Percentiles rank a stretch among this genome's conserved stretches.
phyloP scores from a whole-genome alignment of 1,140 invertebrate species.

The Plodia interpunctella region DNA sequence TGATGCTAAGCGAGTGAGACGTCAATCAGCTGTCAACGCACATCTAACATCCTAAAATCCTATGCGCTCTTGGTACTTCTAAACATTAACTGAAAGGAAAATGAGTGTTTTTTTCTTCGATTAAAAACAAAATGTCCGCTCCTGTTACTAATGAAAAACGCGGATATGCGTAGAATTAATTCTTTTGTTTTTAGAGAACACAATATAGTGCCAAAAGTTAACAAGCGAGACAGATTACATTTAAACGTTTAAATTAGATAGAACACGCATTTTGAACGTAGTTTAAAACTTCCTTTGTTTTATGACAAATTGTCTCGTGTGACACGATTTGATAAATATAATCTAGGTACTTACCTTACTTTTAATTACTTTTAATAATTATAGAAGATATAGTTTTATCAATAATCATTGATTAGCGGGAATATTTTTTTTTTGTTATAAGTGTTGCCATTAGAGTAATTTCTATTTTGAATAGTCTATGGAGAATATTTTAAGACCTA shows the following conservation, averaged over 20 bases:
- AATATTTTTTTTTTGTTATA: no score
- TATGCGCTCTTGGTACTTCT: conserved; percentile 63
- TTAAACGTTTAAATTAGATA: conserved; percentile 1
- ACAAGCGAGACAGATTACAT: conserved; percentile 15
- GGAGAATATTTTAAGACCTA: no score
- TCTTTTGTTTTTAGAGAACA: conserved; percentile 11
- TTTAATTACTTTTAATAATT: no score
- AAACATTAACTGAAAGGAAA: conserved; percentile 29
- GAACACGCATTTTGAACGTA: background rate
- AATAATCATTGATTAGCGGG: no score
- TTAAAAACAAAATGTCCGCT: conserved; percentile 16
- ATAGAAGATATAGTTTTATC: no score
- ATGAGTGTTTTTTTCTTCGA: conserved; percentile 7
- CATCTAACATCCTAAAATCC: conserved; percentile 57
- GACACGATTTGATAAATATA: no score
- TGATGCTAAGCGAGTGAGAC: conserved; percentile 62
- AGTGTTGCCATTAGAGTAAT: no score
- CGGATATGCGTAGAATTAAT: background rate
- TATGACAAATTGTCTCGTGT: background rate
- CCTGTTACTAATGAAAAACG: conserved; percentile 2
- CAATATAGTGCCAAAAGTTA: background rate
- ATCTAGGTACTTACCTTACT: no score
- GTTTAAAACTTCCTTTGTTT: background rate
- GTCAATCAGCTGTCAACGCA: conserved; percentile 73
- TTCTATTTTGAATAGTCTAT: no score